Conservation (phyloP, 2,888 invertebrate genomes). For the Eupithecia exiguata region DNA sequence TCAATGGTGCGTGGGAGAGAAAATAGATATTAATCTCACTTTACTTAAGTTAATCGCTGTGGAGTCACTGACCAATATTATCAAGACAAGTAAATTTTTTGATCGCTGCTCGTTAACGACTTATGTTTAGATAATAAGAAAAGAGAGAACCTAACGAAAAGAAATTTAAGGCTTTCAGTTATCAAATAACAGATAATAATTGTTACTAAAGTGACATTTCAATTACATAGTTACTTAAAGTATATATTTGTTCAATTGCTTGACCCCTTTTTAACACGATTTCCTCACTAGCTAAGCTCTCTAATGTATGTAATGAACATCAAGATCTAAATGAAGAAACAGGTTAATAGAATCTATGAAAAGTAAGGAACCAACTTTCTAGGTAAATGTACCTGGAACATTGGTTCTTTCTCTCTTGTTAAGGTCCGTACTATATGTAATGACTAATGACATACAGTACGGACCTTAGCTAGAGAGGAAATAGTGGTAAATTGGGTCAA, state of each 20-base stretch:
- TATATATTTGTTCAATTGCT: neutral
- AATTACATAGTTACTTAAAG: neutral
- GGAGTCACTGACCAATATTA: neutral
- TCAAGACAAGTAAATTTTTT: neutral
- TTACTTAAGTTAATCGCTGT: neutral
- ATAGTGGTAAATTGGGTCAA: too few species aligned
- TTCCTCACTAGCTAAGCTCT: neutral
- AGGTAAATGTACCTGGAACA: too few species aligned
- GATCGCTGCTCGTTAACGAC: neutral
- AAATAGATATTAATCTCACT: constrained; percentile 9
- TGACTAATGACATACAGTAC: too few species aligned
- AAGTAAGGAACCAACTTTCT: too few species aligned
- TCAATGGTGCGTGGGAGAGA: constrained; percentile 15
- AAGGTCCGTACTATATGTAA: too few species aligned
- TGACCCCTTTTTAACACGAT: neutral
- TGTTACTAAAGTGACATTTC: neutral
- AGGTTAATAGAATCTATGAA: neutral
- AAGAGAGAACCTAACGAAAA: neutral
- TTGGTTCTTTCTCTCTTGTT: too few species aligned
- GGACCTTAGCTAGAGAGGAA: too few species aligned
- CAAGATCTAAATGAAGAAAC: too few species aligned
- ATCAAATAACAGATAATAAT: neutral
- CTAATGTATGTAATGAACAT: too few species aligned
- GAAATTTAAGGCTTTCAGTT: neutral
- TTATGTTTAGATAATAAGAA: neutral